These are phyloP conservation scores for Goniozus legneri DNA, from an alignment of 1,140 invertebrate species.

Conservation along the genomic window DNA sequence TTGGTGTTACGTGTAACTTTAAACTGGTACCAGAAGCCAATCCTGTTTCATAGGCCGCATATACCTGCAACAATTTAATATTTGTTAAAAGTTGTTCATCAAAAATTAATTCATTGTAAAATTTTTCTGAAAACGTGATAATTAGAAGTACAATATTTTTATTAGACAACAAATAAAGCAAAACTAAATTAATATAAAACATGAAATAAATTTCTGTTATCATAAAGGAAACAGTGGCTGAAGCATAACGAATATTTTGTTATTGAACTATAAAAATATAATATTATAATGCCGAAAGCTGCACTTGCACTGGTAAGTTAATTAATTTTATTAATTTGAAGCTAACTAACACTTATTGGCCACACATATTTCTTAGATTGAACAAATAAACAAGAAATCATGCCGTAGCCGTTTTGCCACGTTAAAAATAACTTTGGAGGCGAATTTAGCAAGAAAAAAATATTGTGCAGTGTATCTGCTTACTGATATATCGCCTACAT, in stretches of 20 bases:
- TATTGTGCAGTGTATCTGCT: slow-evolving; percentile 20
- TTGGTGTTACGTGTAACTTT: slow-evolving; percentile 85
- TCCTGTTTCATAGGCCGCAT: slow-evolving; percentile 92
- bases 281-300: too few relatives aligned
- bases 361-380: too few relatives aligned
- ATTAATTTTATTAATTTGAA: too few relatives aligned
- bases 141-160: slow-evolving; percentile 1
- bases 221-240: too few relatives aligned
- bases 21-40: slow-evolving; percentile 87
- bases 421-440: slow-evolving; percentile 14
- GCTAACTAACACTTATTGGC: too few relatives aligned
- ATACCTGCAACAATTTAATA: slow-evolving; percentile 62
- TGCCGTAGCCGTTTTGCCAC: slow-evolving; percentile 12
- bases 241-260: too few relatives aligned
- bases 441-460: slow-evolving; percentile 21
- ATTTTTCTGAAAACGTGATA: too few relatives aligned
- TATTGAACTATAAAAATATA: too few relatives aligned
- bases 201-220: too few relatives aligned
- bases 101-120: too few relatives aligned
- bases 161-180: neutral
- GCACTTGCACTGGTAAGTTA: too few relatives aligned
- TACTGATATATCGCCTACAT: slow-evolving; percentile 30
- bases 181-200: slow-evolving; percentile 1
- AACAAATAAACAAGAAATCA: slow-evolving; percentile 9
- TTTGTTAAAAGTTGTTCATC: neutral